Conservation (phyloP, 2,113 vertebrate species). For the Melanerpes aurifrons region DNA sequence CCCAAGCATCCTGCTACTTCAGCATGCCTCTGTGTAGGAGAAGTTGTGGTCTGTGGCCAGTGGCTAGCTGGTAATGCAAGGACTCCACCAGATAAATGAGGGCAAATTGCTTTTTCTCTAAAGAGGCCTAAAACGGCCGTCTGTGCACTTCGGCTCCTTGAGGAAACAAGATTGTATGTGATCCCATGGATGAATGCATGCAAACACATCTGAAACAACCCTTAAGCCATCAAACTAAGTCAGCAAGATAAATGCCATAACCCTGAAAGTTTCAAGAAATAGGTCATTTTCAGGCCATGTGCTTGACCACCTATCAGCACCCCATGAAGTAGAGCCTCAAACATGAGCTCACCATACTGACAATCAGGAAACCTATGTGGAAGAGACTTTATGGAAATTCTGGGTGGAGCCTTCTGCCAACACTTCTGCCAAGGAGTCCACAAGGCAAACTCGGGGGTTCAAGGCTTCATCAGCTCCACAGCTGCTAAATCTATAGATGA, state of each 20-base stretch:
- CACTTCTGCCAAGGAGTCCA: accelerated
- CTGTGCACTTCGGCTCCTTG: not conserved
- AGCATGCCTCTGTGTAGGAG: not conserved
- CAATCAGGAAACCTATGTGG: accelerated
- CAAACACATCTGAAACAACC: not conserved
- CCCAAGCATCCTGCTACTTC: not conserved
- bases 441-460: not conserved
- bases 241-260: not conserved
- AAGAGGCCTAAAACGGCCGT: not conserved
- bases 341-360: not conserved
- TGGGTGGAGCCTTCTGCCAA: not conserved
- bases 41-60: not conserved
- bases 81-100: not conserved
- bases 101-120: not conserved
- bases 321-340: not conserved
- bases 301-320: not conserved
- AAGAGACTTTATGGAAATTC: not conserved
- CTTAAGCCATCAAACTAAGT: not conserved
- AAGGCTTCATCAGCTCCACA: not conserved
- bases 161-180: not conserved
- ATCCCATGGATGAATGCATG: not conserved
- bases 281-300: not conserved
- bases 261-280: not conserved
- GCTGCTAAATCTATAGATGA: not conserved
- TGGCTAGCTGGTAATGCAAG: not conserved